These are phyloP conservation scores for Hylaea fasciaria DNA, from an alignment of 2,888 invertebrate species.

Conservation along the genomic window DNA sequence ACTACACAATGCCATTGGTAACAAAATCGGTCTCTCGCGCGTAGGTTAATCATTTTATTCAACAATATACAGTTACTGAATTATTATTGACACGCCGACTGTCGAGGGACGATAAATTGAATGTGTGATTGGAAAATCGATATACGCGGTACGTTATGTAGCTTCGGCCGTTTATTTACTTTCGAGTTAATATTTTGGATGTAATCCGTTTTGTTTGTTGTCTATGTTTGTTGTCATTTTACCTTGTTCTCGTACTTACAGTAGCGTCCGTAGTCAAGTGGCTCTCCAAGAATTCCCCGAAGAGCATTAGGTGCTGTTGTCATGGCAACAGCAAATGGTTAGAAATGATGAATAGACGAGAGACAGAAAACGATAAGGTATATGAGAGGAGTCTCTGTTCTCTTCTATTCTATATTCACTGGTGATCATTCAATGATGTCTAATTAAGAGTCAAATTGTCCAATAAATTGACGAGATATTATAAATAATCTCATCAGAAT, in stretches of 20 bases:
- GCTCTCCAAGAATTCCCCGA: too few relatives aligned
- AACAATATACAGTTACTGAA: constrained; percentile 78
- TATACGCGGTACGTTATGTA: constrained; percentile 41
- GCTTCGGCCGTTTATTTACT: constrained; percentile 22
- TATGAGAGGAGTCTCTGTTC: too few relatives aligned
- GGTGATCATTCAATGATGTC: too few relatives aligned
- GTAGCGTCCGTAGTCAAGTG: too few relatives aligned
- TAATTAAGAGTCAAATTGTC: too few relatives aligned
- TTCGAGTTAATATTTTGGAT: constrained; percentile 7
- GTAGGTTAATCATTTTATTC: constrained; percentile 83
- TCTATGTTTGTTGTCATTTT: neutral
- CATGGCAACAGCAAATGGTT: too few relatives aligned
- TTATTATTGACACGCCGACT: constrained; percentile 82
- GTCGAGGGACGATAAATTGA: constrained; percentile 69
- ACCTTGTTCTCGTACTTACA: neutral
- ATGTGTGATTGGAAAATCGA: constrained; percentile 76
- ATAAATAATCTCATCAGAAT: neutral
- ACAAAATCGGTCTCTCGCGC: constrained; percentile 57
- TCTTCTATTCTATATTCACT: too few relatives aligned
- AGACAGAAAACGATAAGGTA: too few relatives aligned
- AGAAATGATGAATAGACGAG: too few relatives aligned
- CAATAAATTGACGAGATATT: too few relatives aligned
- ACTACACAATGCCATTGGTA: constrained; percentile 39
- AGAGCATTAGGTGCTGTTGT: too few relatives aligned
- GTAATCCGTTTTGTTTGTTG: neutral